Evolutionary conservation across 2,888 invertebrate genomes (phyloP).

Genomic region (Apantesis nais): DNA sequence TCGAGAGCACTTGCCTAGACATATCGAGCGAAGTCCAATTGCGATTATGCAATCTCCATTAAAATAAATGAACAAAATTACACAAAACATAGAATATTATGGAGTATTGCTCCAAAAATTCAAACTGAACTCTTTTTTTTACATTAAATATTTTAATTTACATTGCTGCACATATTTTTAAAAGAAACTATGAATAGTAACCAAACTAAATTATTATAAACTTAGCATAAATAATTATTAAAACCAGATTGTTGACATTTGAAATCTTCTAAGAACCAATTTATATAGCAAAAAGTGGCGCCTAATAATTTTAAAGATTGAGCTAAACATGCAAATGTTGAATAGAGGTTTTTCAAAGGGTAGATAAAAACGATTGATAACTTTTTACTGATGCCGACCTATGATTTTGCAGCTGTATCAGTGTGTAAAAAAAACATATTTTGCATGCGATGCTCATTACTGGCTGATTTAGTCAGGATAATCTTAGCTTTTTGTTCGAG

Average conservation of each 20-base stretch:
- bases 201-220: no score
- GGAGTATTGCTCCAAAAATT: no score
- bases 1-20: not conserved
- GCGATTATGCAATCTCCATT: no score
- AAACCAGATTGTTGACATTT: not conserved
- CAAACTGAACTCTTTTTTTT: no score
- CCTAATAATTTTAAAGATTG: not conserved
- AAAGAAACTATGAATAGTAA: no score
- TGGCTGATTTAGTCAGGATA: not conserved
- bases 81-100: no score
- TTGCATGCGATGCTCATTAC: not conserved
- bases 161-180: no score
- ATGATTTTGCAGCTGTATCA: not conserved
- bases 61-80: no score
- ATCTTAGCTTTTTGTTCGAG: constrained; percentile 4
- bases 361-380: constrained; percentile 22
- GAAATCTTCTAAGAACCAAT: not conserved
- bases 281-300: not conserved
- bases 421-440: not conserved
- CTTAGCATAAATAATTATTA: not conserved
- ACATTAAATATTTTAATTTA: no score
- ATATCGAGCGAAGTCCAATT: no score
- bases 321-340: constrained; percentile 14
- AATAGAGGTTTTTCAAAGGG: constrained; percentile 17
- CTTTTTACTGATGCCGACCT: constrained; percentile 9